These are phyloP conservation scores for Lepisosteus osseus DNA, from an alignment of 2,113 vertebrate genomes.

Conservation along the genomic window DNA sequence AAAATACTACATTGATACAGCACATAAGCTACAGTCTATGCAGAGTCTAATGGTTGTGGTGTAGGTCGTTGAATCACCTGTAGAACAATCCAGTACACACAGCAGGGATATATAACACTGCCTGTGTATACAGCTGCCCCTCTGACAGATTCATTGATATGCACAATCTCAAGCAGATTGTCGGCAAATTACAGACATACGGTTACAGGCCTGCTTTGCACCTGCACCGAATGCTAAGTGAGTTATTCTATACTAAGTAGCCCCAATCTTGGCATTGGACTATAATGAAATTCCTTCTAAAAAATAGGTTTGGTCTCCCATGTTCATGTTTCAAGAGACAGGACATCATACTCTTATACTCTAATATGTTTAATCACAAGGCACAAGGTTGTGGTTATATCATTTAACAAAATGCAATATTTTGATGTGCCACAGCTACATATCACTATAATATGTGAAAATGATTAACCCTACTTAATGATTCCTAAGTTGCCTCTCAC, in stretches of 20 bases:
- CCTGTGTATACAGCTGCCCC: not conserved
- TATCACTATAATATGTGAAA: too few species aligned
- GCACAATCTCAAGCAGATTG: not conserved
- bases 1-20: too few species aligned
- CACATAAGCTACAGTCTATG: too few species aligned
- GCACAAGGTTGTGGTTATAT: too few species aligned
- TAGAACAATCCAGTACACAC: not conserved
- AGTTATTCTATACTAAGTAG: not conserved
- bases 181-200: conserved; percentile 11
- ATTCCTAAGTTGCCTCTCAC: too few species aligned
- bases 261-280: not conserved
- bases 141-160: conserved; percentile 2
- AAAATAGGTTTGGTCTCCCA: not conserved
- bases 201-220: not conserved
- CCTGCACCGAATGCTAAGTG: conserved; percentile 1
- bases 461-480: too few species aligned
- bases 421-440: too few species aligned
- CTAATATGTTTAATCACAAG: not conserved
- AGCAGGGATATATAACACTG: not conserved
- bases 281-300: not conserved
- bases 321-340: not conserved
- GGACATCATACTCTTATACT: not conserved
- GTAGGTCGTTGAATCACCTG: not conserved
- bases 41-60: not conserved
- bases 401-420: too few species aligned